These are phyloP conservation scores for Paragorgia papillata DNA, from an alignment of 92 coral and sea anemone genomes.

Conservation along the genomic window DNA sequence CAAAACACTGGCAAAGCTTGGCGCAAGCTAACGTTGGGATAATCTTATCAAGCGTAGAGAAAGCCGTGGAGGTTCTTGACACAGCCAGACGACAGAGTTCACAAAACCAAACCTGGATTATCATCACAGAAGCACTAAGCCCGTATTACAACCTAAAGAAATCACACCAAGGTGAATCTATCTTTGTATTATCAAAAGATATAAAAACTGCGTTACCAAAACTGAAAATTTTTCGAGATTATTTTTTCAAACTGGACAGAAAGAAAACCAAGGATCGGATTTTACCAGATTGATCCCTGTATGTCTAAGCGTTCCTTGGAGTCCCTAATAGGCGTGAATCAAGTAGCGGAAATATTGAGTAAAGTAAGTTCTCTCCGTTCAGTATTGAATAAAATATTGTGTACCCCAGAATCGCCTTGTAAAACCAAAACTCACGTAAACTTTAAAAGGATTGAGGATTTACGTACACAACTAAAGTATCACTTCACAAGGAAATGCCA, in stretches of 20 bases:
- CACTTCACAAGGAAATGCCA: not conserved
- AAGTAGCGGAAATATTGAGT: not conserved
- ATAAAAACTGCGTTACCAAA: not conserved
- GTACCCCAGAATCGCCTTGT: not conserved
- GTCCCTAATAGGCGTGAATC: not conserved
- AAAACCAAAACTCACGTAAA: not conserved
- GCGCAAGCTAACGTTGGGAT: not conserved
- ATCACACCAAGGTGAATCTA: not conserved
- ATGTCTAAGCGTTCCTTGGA: not conserved
- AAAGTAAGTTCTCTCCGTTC: not conserved
- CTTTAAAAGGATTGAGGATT: not conserved
- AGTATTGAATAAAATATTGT: not conserved
- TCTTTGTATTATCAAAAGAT: not conserved
- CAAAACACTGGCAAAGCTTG: not conserved
- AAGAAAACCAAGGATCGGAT: not conserved
- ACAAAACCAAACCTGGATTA: not conserved
- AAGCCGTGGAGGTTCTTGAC: not conserved
- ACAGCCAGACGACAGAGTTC: not conserved
- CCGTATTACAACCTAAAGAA: not conserved
- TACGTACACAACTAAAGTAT: not conserved
- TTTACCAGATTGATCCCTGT: not conserved
- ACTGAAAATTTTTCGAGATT: not conserved
- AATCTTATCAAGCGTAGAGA: not conserved
- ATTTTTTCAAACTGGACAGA: not conserved
- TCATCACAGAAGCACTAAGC: not conserved